A percentile compares a stretch with the other conserved stretches of the same genome.
Conservation (phyloP, 1,140 invertebrate genomes). For the Parasteatoda tepidariorum region DNA sequence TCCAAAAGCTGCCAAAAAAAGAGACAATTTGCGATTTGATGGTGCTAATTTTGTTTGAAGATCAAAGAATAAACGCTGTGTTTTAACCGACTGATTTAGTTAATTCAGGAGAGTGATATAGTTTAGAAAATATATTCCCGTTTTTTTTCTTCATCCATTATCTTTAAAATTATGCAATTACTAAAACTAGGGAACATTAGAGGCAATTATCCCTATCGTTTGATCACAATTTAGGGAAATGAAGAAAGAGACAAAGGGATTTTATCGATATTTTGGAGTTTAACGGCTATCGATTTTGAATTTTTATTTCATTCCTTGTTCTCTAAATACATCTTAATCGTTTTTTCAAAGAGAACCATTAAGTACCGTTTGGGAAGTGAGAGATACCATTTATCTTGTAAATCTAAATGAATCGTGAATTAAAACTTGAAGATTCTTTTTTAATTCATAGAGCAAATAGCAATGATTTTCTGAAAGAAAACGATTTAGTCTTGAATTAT, state of each 20-base stretch:
- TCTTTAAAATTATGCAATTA: slow-evolving; percentile 24
- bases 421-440: too few relatives aligned
- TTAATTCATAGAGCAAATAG: too few relatives aligned
- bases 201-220: slow-evolving; percentile 9
- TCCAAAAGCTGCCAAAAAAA: neutral
- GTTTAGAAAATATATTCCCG: neutral
- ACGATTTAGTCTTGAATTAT: too few relatives aligned
- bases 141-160: too few relatives aligned
- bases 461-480: too few relatives aligned
- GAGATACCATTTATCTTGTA: too few relatives aligned
- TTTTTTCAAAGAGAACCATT: neutral
- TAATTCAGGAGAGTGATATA: slow-evolving; percentile 27
- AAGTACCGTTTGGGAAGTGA: too few relatives aligned
- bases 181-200: slow-evolving; percentile 44
- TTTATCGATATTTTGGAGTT: slow-evolving; percentile 48
- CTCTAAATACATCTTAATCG: neutral
- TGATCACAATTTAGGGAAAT: slow-evolving; percentile 23
- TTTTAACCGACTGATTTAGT: slow-evolving; percentile 42
- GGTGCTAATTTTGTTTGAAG: neutral
- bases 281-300: neutral
- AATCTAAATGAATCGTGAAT: too few relatives aligned
- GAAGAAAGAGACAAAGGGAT: slow-evolving; percentile 45
- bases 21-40: neutral
- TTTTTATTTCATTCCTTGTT: neutral
- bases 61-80: neutral